Conservation (phyloP, 2,113 vertebrate genomes). For the Microcebus murinus region DNA sequence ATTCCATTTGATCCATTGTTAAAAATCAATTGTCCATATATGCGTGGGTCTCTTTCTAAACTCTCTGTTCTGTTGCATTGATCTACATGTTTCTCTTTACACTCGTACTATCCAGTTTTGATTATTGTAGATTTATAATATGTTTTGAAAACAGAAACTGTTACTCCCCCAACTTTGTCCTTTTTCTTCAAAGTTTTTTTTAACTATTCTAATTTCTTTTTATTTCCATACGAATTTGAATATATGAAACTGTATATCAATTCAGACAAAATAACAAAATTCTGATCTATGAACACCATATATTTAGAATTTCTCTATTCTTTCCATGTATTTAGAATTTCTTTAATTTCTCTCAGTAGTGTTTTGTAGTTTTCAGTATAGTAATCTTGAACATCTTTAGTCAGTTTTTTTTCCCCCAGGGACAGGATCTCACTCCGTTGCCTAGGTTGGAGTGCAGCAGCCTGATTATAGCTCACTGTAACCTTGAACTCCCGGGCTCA, state of each 20-base stretch:
- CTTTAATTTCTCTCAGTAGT: neutral
- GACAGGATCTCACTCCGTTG: too few relatives aligned
- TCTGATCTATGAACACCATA: neutral
- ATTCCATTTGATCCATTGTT: too few relatives aligned
- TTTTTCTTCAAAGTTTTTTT: neutral
- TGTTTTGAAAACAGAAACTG: too few relatives aligned
- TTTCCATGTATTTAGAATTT: neutral
- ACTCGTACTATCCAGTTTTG: neutral
- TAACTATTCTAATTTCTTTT: neutral
- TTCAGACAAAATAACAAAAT: slow-evolving; percentile 20
- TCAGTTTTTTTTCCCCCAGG: too few relatives aligned
- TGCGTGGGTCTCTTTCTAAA: neutral
- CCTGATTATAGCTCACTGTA: too few relatives aligned
- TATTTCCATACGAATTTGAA: neutral
- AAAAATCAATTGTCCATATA: neutral
- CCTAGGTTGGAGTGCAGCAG: too few relatives aligned
- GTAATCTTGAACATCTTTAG: too few relatives aligned
- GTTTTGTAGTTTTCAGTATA: neutral
- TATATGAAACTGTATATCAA: neutral
- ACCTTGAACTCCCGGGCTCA: too few relatives aligned
- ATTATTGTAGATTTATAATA: too few relatives aligned
- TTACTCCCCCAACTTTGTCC: too few relatives aligned
- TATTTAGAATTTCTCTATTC: neutral
- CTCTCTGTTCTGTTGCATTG: neutral
- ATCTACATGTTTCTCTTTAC: too few relatives aligned